A percentile compares a stretch with the other conserved stretches of the same genome.
phyloP scores from a whole-genome alignment of 2,797 vertebrate genomes.

The Pterois miles region DNA sequence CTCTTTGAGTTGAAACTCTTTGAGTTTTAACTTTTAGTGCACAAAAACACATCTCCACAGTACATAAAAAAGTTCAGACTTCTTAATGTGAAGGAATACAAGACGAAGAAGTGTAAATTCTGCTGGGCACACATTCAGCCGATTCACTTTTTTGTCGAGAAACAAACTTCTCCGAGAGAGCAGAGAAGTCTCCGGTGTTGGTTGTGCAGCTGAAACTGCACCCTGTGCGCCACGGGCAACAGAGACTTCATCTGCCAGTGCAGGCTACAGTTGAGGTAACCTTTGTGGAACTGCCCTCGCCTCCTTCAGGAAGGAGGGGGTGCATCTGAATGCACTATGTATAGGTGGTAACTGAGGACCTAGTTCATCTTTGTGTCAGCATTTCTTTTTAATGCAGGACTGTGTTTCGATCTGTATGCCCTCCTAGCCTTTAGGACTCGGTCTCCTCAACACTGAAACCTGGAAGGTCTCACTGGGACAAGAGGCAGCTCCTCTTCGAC shows the following conservation, averaged over 20 bases:
- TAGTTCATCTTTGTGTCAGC: neutral
- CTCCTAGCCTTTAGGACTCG: neutral
- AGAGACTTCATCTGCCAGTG: neutral
- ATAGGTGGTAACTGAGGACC: neutral
- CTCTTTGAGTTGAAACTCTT: constrained; percentile 30
- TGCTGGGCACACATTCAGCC: neutral
- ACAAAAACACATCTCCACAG: constrained; percentile 16
- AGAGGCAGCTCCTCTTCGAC: neutral
- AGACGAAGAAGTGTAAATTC: neutral
- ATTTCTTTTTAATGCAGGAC: neutral
- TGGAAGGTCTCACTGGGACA: neutral
- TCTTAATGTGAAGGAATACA: constrained; percentile 28
- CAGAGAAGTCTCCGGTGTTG: neutral
- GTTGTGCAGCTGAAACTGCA: constrained; percentile 2
- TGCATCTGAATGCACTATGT: neutral
- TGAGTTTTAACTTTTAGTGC: constrained; percentile 42
- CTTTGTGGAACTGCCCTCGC: neutral
- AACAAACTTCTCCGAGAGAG: neutral
- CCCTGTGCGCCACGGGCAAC: neutral
- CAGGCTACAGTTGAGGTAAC: neutral
- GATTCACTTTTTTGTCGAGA: neutral
- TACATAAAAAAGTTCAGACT: constrained; percentile 19
- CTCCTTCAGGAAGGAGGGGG: neutral
- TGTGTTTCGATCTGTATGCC: neutral
- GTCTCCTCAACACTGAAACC: neutral